Percentiles rank a stretch among this genome's conserved stretches.
phyloP scores from a whole-genome alignment of 2,113 vertebrate genomes.

The Porphyrio hochstetteri region DNA sequence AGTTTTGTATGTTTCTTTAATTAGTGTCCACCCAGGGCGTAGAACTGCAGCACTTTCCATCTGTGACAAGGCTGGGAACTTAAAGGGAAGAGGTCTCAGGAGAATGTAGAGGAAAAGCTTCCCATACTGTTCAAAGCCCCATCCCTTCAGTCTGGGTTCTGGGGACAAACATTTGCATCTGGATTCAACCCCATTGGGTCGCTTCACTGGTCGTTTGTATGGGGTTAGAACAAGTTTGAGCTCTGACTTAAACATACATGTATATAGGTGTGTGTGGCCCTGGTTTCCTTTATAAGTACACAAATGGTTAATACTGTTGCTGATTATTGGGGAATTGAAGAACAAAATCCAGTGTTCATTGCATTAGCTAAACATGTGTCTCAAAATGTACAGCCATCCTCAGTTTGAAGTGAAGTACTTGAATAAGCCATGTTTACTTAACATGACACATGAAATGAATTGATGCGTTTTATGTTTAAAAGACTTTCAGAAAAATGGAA shows the following conservation, averaged over 20 bases:
- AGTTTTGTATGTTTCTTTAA: neutral
- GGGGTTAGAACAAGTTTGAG: neutral
- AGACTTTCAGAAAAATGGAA: no score
- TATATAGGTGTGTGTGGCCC: neutral
- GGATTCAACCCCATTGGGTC: neutral
- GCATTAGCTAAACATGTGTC: no score
- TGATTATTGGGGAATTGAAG: neutral
- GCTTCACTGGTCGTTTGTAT: neutral
- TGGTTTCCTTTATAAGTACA: neutral
- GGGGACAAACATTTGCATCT: neutral
- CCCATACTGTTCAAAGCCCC: neutral
- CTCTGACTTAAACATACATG: neutral
- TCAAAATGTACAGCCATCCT: no score
- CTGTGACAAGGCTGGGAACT: neutral
- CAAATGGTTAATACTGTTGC: neutral
- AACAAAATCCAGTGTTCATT: neutral
- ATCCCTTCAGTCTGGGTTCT: no score
- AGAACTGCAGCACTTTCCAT: neutral
- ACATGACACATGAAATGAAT: no score
- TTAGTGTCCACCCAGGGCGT: neutral
- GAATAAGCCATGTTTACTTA: no score
- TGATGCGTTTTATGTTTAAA: no score
- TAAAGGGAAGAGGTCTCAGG: neutral
- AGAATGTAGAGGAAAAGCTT: neutral
- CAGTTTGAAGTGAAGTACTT: no score